Evolutionary conservation across 1,140 invertebrate genomes (phyloP), one percentile per base, ranked within the genome.

Genomic region (Chelonus insularis): DNA sequence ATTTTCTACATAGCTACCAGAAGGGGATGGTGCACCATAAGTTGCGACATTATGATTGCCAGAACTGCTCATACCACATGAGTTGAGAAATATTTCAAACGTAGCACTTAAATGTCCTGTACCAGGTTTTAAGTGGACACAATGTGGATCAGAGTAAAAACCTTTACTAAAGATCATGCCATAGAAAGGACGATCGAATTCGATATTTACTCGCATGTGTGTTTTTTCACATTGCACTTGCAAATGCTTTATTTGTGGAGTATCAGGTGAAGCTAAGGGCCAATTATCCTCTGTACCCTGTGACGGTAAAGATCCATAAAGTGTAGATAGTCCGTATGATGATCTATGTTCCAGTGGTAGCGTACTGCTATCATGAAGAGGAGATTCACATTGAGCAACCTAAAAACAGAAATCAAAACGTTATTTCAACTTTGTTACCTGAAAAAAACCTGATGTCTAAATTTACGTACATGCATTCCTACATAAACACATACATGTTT

Each of bases 201-300:
- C 93, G 68, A 97, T 94, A 78, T 94, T 94, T 5, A 96, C 94
- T 21, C 93, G 84, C 94, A 97, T 97, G 72, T 94, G 90, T 37
- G 94, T 96, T 79, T 96, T 97, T 77, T 96, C 94, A 78, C 95
- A 97, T 74, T 96, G 93, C 39, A 97, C 95, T 80, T 97, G 94
- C 23, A 96, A 78, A 70, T 93, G 89, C 74, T 94, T 94, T 66
- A 96, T 95, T 75, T 94, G 91, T 1, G 94, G 93, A 74, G 93
- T 93, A 71, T 95, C 93, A 1, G 89, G 89, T 16, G 89, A 88
- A 9, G 89, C 87, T 50, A 93, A 74, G 0, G 92, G 92, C 93
- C 93, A 95, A 29, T 90, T 88, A 68, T 95, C 91, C 63, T 91
- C 90, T 7, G 81, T 78, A 3, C 75, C 75, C 18, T 82, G 75